Evolutionary conservation across 1,140 invertebrate genomes (phyloP).

Genomic region (Leguminivora glycinivorella): DNA sequence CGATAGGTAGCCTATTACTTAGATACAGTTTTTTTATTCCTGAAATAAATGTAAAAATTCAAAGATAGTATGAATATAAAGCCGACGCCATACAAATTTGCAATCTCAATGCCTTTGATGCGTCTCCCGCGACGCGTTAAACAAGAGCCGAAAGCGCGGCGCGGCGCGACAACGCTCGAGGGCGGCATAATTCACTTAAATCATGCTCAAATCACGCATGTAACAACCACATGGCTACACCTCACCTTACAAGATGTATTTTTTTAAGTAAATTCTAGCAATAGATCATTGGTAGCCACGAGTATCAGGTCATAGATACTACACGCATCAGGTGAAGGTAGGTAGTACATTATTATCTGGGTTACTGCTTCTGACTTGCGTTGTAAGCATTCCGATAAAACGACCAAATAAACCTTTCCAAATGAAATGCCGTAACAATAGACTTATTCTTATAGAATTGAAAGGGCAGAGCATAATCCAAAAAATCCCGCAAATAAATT

Average conservation of each 20-base stretch:
- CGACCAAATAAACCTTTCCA: slow-evolving; percentile 22
- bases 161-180: slow-evolving; percentile 30
- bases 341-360: neutral
- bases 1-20: too few species aligned
- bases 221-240: slow-evolving; percentile 36
- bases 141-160: slow-evolving; percentile 44
- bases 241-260: slow-evolving; percentile 9
- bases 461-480: slow-evolving; percentile 58
- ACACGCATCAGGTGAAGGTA: neutral
- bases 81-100: slow-evolving; percentile 38
- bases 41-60: too few species aligned
- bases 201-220: slow-evolving; percentile 50
- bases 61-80: slow-evolving; percentile 13
- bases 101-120: slow-evolving; percentile 47
- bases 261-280: neutral
- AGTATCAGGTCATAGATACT: neutral
- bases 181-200: slow-evolving; percentile 62
- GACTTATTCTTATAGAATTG: slow-evolving; percentile 47
- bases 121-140: slow-evolving; percentile 51
- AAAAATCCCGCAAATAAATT: slow-evolving; percentile 74
- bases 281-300: neutral
- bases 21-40: too few species aligned
- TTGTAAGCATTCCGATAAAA: slow-evolving; percentile 16
- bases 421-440: slow-evolving; percentile 22
- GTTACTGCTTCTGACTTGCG: neutral